A percentile compares a stretch with the other conserved stretches of the same genome.
These are phyloP conservation scores for Conops quadrifasciatus DNA, from an alignment of 2,888 invertebrate genomes.

Conservation along the genomic window DNA sequence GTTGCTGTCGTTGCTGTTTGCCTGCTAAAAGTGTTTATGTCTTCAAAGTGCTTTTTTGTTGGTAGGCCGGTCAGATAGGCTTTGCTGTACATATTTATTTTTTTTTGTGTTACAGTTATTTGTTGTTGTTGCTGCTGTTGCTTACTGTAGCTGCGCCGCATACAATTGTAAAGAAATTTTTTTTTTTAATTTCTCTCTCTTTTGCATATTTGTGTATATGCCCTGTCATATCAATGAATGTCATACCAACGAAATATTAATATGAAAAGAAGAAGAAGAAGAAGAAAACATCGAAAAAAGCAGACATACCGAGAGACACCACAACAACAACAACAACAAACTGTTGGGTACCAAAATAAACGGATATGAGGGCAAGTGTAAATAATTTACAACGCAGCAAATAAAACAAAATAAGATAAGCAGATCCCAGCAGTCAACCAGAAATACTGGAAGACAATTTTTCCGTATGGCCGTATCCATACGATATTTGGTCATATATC, in stretches of 20 bases:
- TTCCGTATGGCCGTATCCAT: no score
- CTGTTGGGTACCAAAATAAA: no score
- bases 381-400: not conserved
- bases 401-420: no score
- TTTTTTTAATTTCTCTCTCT: not conserved
- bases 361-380: not conserved
- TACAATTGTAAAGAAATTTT: not conserved
- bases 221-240: no score
- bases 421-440: no score
- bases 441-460: no score
- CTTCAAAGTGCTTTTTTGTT: conserved; percentile 24
- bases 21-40: conserved; percentile 25
- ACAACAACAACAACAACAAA: no score
- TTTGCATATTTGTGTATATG: not conserved
- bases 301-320: no score
- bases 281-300: no score
- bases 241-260: no score
- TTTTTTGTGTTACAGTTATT: not conserved
- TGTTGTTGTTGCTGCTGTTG: conserved; percentile 9
- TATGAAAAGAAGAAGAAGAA: no score
- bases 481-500: no score
- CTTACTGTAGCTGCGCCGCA: not conserved
- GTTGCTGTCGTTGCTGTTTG: conserved; percentile 3
- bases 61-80: not conserved
- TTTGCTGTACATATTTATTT: not conserved